Evolutionary conservation across 2,797 vertebrate species (phyloP).

Genomic region (Acropternis orthonyx): DNA sequence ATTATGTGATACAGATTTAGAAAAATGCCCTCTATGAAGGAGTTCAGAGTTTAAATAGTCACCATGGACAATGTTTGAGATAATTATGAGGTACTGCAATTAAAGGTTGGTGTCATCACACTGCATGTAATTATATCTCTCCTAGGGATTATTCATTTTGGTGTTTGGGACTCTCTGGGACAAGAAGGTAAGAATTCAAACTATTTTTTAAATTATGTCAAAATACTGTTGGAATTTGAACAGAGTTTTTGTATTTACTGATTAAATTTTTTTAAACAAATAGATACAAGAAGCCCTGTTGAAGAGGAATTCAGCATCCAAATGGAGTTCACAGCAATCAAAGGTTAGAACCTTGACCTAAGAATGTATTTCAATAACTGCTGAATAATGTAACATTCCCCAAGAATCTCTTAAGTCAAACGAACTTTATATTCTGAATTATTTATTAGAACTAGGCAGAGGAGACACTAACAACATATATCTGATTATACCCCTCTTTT

Average conservation of each 20-base stretch:
- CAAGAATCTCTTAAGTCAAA: background rate
- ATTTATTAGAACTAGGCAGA: background rate
- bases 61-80: background rate
- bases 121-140: slow-evolving; percentile 36
- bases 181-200: slow-evolving; percentile 77
- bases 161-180: slow-evolving; percentile 81
- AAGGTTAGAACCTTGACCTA: slow-evolving; percentile 74
- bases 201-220: background rate
- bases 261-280: slow-evolving; percentile 3
- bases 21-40: background rate
- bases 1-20: background rate
- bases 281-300: slow-evolving; percentile 83
- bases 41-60: background rate
- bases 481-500: background rate
- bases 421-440: background rate
- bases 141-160: slow-evolving; percentile 82
- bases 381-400: background rate
- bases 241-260: background rate
- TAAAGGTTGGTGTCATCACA: background rate
- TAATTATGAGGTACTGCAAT: background rate
- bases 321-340: slow-evolving; percentile 77
- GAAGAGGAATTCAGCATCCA: slow-evolving; percentile 68
- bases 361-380: background rate
- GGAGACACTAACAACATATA: background rate
- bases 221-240: background rate